Evolutionary conservation across 2,113 vertebrate genomes (phyloP).

Genomic region (Cichladusa arquata): DNA sequence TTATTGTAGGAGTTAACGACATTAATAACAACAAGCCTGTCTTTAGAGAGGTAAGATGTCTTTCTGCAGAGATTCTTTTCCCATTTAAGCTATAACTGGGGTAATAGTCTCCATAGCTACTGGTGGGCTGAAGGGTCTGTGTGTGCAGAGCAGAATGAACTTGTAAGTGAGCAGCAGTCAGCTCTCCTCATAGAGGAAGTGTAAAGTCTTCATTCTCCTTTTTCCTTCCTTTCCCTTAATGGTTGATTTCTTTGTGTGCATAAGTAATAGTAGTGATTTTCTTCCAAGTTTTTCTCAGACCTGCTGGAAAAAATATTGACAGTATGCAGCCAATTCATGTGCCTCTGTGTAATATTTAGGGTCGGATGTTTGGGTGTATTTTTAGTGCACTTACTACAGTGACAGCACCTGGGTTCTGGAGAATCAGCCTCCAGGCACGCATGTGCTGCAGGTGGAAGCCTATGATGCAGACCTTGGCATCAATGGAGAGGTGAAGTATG

Average conservation of each 20-base stretch:
- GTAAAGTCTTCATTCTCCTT: not conserved
- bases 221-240: not conserved
- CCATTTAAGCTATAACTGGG: not conserved
- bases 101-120: not conserved
- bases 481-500: constrained; percentile 87
- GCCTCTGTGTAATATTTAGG: not conserved
- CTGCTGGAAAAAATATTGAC: not conserved
- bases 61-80: not conserved
- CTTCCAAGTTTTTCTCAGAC: not conserved
- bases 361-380: constrained; percentile 15
- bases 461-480: constrained; percentile 83
- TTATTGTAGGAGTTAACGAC: constrained; percentile 86
- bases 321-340: not conserved
- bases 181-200: not conserved
- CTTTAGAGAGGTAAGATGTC: constrained; percentile 79
- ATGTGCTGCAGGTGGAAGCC: constrained; percentile 80
- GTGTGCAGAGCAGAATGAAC: not conserved
- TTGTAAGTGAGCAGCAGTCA: not conserved
- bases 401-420: constrained; percentile 81
- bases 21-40: constrained; percentile 90
- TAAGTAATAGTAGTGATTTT: not conserved
- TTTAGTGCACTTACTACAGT: constrained; percentile 85
- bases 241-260: not conserved
- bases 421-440: constrained; percentile 83
- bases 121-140: not conserved